Base-by-base conservation (phyloP, 2,888 invertebrate genomes). In the Apamea epomidion region DNA sequence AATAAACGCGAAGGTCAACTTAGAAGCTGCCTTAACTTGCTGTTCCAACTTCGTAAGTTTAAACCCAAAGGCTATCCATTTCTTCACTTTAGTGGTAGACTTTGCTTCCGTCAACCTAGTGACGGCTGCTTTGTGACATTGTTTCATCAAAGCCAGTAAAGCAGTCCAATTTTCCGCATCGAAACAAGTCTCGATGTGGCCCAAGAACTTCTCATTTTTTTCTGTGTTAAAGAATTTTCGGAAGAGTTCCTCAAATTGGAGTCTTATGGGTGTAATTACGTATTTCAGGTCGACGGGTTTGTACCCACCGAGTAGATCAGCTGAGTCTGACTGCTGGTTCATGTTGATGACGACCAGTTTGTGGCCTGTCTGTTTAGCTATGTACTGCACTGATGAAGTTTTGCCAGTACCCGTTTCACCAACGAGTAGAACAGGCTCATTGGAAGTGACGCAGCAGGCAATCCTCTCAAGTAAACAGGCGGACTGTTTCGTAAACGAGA, bases 341-440 rank as follows among this genome's bases (percentile, higher is more conserved):
- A 99, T 99, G 93, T 99, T 99, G 45, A 99, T 98, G 0, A 99
- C 99, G 54, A 98, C 97, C 54, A 99, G 97, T 92, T 98, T 98
- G 88, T 99, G 98, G 0, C 99, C 98, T 0, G 99, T 98, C 87
- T 98, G 98, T 83, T 98, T 97, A 0, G 99, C 99, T 77, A 99
- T 96, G 94, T 98, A 99, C 93, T 99, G 99, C 1, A 99, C 98
- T 0, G 99, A 98, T 0, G 99, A 99, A 0, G 99, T 99, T 97
- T 99, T 99, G 0, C 99, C 99, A 0, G 99, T 99, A 71, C 99
- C 99, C 0, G 99, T 99, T 96, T 99, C 99, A 51, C 99, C 99
- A 0, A 99, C 99, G 12, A 99, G 96, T 10, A 99, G 96, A 2
- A 99, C 98, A 0, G 99, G 99, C 93, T 99, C 99, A 73, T 98